A percentile compares a stretch with the other conserved stretches of the same genome.
phyloP scores from a whole-genome alignment of 2,113 vertebrate genomes.

The Eurypyga helias region DNA sequence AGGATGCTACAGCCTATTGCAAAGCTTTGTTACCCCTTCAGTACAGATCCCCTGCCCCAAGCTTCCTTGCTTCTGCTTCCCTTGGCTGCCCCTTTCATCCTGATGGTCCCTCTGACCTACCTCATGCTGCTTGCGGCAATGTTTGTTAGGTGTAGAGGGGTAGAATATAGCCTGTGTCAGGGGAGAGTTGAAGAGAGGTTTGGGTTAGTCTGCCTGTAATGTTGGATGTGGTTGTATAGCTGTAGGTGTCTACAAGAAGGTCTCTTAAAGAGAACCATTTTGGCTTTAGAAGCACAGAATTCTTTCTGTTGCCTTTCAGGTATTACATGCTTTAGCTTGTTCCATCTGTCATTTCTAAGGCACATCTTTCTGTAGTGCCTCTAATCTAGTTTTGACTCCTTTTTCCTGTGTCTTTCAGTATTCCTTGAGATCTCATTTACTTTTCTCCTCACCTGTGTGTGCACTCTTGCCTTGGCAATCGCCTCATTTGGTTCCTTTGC shows the following conservation, averaged over 20 bases:
- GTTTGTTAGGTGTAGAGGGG: accelerated
- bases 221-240: neutral
- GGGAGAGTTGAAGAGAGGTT: neutral
- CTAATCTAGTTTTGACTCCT: neutral
- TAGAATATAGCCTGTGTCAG: neutral
- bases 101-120: neutral
- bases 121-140: neutral
- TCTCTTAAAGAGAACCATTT: neutral
- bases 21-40: neutral
- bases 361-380: neutral
- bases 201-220: neutral
- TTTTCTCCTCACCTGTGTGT: neutral
- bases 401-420: neutral
- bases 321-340: neutral
- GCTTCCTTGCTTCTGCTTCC: neutral
- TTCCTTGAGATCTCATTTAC: neutral
- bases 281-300: neutral
- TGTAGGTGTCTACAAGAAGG: neutral
- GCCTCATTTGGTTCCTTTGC: neutral
- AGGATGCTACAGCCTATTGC: neutral
- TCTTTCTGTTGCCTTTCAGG: neutral
- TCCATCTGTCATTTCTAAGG: neutral
- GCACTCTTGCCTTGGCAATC: neutral
- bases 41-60: neutral
- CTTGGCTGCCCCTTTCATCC: neutral